Conservation (phyloP, 2,888 invertebrate genomes). For the Liopterus haemorrhoidalis region DNA sequence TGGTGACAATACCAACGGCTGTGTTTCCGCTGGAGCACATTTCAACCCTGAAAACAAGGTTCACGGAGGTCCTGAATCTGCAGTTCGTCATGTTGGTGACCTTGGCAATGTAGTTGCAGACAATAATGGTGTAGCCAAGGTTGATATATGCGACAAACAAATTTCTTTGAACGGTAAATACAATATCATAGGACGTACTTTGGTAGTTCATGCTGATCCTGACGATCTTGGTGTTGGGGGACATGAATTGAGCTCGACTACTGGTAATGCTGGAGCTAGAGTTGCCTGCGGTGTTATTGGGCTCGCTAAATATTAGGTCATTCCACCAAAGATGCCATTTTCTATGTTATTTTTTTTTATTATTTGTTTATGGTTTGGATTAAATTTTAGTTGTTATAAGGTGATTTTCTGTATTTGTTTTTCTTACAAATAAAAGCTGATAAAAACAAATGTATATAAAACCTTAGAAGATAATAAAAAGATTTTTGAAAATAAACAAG, state of each 20-base stretch:
- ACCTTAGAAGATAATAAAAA: background rate
- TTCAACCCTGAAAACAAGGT: conserved; percentile 79
- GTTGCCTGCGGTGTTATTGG: conserved; percentile 87
- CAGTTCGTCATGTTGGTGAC: conserved; percentile 80
- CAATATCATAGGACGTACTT: conserved; percentile 76
- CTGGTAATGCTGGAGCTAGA: conserved; percentile 91
- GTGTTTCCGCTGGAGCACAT: conserved; percentile 91
- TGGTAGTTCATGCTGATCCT: conserved; percentile 86
- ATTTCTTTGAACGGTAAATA: conserved; percentile 65
- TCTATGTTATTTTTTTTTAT: background rate
- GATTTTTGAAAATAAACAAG: background rate
- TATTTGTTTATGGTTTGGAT: background rate
- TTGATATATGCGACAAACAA: conserved; percentile 56
- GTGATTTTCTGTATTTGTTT: background rate
- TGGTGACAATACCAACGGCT: conserved; percentile 92
- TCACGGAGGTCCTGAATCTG: conserved; percentile 75
- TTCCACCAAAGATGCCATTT: background rate
- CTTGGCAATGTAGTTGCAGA: conserved; percentile 75
- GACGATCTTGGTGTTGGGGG: conserved; percentile 93
- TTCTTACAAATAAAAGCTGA: conserved; percentile 3
- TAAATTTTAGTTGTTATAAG: background rate
- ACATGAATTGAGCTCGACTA: conserved; percentile 85
- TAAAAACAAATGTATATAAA: background rate
- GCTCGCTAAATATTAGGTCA: conserved; percentile 46
- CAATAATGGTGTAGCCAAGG: conserved; percentile 58